Percentiles rank a stretch among this genome's conserved stretches.
These are phyloP conservation scores for Rotaria sp. DNA, from an alignment of 2,888 invertebrate genomes.

Conservation along the genomic window DNA sequence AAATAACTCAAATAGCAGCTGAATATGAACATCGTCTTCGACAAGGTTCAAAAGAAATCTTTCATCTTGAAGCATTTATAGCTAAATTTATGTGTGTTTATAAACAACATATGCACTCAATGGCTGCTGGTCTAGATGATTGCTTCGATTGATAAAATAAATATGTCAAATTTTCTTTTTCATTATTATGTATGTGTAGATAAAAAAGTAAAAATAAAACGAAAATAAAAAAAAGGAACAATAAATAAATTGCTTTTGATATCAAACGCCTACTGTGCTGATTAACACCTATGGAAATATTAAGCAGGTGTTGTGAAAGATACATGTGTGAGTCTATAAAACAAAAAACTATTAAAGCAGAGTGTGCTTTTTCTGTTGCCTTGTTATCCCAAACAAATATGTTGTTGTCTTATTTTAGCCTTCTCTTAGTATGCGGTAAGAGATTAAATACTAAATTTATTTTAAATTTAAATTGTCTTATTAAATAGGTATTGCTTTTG, in stretches of 20 bases:
- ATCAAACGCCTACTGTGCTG: background rate
- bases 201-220: background rate
- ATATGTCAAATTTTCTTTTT: background rate
- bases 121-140: constrained; percentile 13
- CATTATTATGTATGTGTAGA: background rate
- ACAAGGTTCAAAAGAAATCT: constrained; percentile 84
- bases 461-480: background rate
- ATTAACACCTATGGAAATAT: background rate
- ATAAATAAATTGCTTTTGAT: background rate
- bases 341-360: background rate
- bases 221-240: background rate
- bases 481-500: background rate
- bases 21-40: constrained; percentile 84
- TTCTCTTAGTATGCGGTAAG: background rate
- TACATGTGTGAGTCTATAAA: background rate
- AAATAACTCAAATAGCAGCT: constrained; percentile 77
- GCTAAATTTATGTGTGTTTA: constrained; percentile 91
- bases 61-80: constrained; percentile 92
- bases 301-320: background rate
- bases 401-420: background rate
- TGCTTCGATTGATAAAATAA: background rate
- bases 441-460: too few relatives aligned
- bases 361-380: background rate
- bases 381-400: background rate
- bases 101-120: constrained; percentile 61